phyloP scores from a whole-genome alignment of 2,113 vertebrate genomes.

The Mandrillus leucophaeus region DNA sequence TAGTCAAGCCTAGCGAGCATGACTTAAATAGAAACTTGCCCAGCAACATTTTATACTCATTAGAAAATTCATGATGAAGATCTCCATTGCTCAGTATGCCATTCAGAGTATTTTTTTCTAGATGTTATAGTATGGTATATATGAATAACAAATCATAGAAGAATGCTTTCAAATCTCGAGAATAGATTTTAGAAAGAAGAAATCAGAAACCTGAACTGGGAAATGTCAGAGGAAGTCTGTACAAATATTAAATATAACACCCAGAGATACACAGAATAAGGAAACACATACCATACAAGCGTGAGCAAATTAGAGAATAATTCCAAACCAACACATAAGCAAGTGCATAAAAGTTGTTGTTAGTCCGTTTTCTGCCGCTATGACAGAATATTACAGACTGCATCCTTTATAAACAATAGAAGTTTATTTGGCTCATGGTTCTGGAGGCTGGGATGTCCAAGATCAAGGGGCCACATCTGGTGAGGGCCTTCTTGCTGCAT shows the following conservation, averaged over 20 bases:
- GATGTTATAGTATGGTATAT: neutral
- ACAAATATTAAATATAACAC: constrained; percentile 35
- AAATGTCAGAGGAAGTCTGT: neutral
- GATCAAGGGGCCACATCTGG: neutral
- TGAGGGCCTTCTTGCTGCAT: neutral
- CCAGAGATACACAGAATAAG: neutral
- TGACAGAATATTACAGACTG: neutral
- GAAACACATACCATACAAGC: neutral
- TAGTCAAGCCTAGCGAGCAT: neutral
- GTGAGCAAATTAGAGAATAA: neutral
- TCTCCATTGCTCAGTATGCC: neutral
- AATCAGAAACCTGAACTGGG: neutral
- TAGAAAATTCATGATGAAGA: constrained; percentile 27
- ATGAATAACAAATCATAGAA: neutral
- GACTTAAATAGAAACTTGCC: constrained; percentile 74
- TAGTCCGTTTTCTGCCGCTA: neutral
- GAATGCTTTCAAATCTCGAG: neutral
- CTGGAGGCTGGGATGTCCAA: neutral
- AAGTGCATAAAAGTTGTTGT: neutral
- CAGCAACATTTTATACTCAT: constrained; percentile 53
- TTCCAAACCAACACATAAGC: neutral
- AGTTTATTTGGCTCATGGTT: neutral
- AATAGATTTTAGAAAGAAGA: constrained; percentile 22
- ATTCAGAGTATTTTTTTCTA: constrained; percentile 37
- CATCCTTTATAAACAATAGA: neutral